These are phyloP conservation scores for Micromys minutus DNA, from an alignment of 2,113 vertebrate species.

Conservation along the genomic window DNA sequence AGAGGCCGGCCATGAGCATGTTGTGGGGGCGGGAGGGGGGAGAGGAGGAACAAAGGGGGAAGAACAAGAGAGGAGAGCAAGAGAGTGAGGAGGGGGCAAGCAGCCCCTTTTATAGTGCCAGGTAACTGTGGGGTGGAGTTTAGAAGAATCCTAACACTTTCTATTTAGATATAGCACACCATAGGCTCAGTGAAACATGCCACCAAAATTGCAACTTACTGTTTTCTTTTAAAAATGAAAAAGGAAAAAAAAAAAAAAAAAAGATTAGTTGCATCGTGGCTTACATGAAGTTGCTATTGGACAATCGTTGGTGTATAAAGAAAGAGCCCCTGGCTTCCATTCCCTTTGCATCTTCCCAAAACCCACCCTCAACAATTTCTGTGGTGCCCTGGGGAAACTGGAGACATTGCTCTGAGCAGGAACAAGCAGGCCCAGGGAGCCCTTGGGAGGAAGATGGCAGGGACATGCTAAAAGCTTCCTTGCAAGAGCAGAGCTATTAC, in stretches of 20 bases:
- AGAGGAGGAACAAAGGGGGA: no score
- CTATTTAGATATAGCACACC: not conserved
- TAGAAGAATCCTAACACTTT: not conserved
- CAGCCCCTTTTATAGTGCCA: no score
- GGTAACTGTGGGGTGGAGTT: no score
- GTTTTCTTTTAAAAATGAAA: not conserved
- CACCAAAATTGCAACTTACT: not conserved
- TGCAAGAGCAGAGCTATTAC: not conserved
- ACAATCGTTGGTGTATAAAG: not conserved
- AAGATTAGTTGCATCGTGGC: not conserved
- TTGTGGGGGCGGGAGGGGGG: no score
- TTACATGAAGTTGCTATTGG: not conserved
- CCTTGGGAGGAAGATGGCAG: conserved; percentile 35
- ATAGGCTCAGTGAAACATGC: not conserved
- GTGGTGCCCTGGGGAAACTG: not conserved
- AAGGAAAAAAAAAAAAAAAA: not conserved
- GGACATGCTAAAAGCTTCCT: conserved; percentile 52
- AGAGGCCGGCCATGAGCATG: no score
- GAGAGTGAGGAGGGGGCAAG: no score
- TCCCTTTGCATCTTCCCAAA: not conserved
- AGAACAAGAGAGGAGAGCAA: no score
- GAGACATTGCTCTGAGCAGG: not conserved
- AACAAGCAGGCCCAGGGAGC: conserved; percentile 16
- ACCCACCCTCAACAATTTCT: conserved; percentile 9
- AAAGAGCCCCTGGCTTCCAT: not conserved